Percentiles rank a stretch among this genome's conserved stretches.
These are phyloP conservation scores for Thripadectes ignobilis DNA, from an alignment of 2,797 vertebrate species.

Conservation along the genomic window DNA sequence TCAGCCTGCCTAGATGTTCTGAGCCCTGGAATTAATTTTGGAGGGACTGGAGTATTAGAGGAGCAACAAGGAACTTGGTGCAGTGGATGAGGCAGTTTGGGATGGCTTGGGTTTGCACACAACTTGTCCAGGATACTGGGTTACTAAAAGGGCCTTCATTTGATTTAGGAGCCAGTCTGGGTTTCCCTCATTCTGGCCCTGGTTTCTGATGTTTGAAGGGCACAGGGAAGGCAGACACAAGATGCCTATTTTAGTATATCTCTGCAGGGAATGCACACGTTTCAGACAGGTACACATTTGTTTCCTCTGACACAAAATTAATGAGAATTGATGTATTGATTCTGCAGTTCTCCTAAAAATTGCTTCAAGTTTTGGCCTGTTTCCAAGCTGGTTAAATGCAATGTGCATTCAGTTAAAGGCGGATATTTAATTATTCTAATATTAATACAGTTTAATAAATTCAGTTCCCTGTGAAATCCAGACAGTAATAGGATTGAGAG, in stretches of 20 bases:
- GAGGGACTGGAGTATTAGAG: neutral
- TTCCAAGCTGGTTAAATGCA: constrained; percentile 5
- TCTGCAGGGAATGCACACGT: neutral
- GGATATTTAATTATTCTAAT: constrained; percentile 13
- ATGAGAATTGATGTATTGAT: constrained; percentile 16
- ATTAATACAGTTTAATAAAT: neutral
- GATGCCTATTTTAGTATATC: neutral
- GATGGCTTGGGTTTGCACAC: neutral
- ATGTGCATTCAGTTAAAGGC: neutral
- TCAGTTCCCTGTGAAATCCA: neutral
- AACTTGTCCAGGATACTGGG: neutral
- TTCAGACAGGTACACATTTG: constrained; percentile 24
- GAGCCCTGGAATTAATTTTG: neutral
- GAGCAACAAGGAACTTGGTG: neutral
- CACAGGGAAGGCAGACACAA: neutral
- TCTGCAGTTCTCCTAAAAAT: constrained; percentile 16
- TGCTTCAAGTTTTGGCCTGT: neutral
- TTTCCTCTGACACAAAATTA: constrained; percentile 32
- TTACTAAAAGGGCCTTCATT: neutral
- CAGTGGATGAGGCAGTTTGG: neutral
- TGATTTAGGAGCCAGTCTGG: neutral
- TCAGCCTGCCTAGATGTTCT: neutral
- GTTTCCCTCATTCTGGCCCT: neutral
- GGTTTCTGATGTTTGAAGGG: neutral
- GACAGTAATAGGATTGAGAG: neutral